These are phyloP conservation scores for Myathropa florea DNA, from an alignment of 2,888 invertebrate genomes.

Conservation along the genomic window DNA sequence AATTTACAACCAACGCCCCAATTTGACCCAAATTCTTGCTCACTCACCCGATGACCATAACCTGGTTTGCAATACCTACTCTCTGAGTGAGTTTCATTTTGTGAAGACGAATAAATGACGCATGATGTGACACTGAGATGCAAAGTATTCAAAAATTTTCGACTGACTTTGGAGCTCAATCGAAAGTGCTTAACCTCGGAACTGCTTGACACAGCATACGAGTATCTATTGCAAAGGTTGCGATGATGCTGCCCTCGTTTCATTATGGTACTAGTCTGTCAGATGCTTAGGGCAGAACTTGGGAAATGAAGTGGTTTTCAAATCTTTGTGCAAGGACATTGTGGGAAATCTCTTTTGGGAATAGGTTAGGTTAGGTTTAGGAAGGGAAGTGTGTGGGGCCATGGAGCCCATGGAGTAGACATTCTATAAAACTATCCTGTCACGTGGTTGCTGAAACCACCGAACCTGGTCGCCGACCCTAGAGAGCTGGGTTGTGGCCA, in stretches of 20 bases:
- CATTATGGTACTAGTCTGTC: neutral
- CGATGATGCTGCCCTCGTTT: neutral
- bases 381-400: no score
- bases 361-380: no score
- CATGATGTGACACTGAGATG: conserved; percentile 1
- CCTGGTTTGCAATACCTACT: conserved; percentile 19
- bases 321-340: no score
- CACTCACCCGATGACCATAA: conserved; percentile 57
- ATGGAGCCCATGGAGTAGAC: no score
- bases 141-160: neutral
- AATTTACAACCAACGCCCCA: conserved; percentile 65
- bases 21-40: conserved; percentile 60
- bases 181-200: neutral
- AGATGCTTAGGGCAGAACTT: neutral
- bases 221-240: neutral
- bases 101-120: conserved; percentile 32
- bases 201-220: neutral
- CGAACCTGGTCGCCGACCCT: no score
- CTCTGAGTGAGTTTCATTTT: neutral
- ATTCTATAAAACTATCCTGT: no score
- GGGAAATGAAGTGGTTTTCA: no score
- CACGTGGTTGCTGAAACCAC: no score
- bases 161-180: neutral
- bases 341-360: no score
- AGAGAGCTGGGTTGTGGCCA: no score